Percentiles rank a stretch among this genome's conserved stretches.
These are phyloP conservation scores for Sinodicranocentrus sp. DNA, from an alignment of 2,888 invertebrate genomes.

Conservation along the genomic window DNA sequence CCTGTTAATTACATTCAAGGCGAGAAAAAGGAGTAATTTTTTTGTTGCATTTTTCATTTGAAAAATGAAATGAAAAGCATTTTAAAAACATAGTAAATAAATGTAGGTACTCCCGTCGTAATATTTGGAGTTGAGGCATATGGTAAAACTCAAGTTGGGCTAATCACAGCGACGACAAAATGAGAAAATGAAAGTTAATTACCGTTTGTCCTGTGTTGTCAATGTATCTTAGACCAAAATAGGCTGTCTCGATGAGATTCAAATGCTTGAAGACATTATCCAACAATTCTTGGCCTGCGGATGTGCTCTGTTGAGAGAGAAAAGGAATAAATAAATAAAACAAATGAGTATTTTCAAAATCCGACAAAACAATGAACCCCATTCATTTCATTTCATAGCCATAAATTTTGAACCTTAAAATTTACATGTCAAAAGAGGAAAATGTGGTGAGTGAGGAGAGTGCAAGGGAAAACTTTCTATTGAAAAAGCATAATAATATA, in stretches of 20 bases:
- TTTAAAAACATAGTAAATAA: slow-evolving; percentile 14
- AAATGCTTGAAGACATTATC: slow-evolving; percentile 95
- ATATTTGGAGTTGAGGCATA: background rate
- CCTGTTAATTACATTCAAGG: slow-evolving; percentile 39
- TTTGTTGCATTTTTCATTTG: slow-evolving; percentile 19
- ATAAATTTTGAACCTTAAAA: slow-evolving; percentile 21
- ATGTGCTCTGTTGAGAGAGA: slow-evolving; percentile 87
- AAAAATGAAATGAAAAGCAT: background rate
- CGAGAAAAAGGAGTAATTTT: slow-evolving; percentile 28
- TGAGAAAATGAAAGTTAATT: slow-evolving; percentile 79
- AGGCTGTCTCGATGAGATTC: slow-evolving; percentile 96
- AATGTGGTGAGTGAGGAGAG: background rate
- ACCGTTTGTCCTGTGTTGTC: slow-evolving; percentile 97
- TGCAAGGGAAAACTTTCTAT: slow-evolving; percentile 25
- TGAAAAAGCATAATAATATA: background rate
- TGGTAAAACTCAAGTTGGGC: slow-evolving; percentile 12
- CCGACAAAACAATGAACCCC: slow-evolving; percentile 28
- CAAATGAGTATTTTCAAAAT: slow-evolving; percentile 34
- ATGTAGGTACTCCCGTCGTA: background rate
- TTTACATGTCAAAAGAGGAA: slow-evolving; percentile 20
- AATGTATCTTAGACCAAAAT: slow-evolving; percentile 95
- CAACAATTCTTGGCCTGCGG: slow-evolving; percentile 91
- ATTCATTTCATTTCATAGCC: slow-evolving; percentile 8
- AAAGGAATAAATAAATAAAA: slow-evolving; percentile 69
- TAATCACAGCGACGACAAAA: slow-evolving; percentile 1